Base-by-base conservation (phyloP, 2,888 invertebrate genomes). In the Morpho achilles region DNA sequence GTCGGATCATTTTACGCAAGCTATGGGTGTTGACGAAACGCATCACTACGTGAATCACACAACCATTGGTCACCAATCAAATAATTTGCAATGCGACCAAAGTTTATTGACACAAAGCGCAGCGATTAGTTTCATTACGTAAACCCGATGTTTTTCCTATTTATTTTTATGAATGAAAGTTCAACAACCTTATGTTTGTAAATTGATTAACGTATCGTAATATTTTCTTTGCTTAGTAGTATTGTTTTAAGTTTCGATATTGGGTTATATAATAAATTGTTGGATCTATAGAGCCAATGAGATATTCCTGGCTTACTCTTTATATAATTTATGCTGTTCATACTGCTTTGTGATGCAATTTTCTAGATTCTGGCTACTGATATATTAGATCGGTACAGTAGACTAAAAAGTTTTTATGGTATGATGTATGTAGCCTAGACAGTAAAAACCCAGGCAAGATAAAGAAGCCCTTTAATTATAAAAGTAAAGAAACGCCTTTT, bases 1-100 rank as follows among this genome's bases (percentile, higher is more conserved):
- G 72, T 71, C 70, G 75, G 70, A 71, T 78, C 74, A 68, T 72
- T 79, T 81, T 79, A 79, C 76, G 79, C 79, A 75, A 72, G 64
- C 67, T 64, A 69, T 75, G 73, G 73, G 76, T 71, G 71, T 77
- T 81, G 79, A 65, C 55, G 60, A 52, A 66, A 60, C 53, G 50
- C 55, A 53, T 61, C 58, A 64, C 50, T 56, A 54, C 59, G 59
- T 68, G 61, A 67, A 58, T 68, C 67, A 69, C 64, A 64, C 59
- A 56, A 50, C 58, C 61, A 58, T 61, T 59, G 60, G 60, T 55
- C 60, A 55, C 59, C 57, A 58, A 64, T 64, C 66, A 67, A 57
- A 66, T 66, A 65, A 67, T 58, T 60, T 67, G 69, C 69, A 72
- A 70, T 66, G 59, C 61, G 67, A 71, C 61, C 65, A 53, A 62